Evolutionary conservation across 2,888 invertebrate genomes (phyloP).

Genomic region (Aphodius sticticus): DNA sequence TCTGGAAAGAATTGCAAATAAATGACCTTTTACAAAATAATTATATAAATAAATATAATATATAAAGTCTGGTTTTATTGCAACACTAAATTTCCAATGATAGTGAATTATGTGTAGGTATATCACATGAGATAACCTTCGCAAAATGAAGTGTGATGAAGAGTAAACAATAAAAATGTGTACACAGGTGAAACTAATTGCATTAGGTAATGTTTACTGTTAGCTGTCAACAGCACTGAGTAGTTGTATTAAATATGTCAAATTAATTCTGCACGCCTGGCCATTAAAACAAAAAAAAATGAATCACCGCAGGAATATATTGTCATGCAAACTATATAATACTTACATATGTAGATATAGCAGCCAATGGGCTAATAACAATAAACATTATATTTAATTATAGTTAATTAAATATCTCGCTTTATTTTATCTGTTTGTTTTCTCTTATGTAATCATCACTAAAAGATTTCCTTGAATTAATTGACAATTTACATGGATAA

Average conservation of each 20-base stretch:
- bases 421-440: not conserved
- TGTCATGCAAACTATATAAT: not conserved
- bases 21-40: not conserved
- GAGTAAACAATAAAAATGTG: not conserved
- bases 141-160: not conserved
- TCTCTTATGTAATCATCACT: not conserved
- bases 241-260: not conserved
- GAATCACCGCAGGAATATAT: not conserved
- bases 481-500: no score
- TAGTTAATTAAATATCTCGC: not conserved
- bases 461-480: no score
- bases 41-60: not conserved
- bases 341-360: not conserved
- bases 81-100: slow-evolving; percentile 14
- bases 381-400: not conserved
- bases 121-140: not conserved
- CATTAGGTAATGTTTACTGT: not conserved
- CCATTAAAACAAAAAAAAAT: not conserved
- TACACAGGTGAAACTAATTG: not conserved
- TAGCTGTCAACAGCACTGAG: not conserved
- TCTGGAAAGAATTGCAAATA: slow-evolving; percentile 44
- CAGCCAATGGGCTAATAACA: not conserved
- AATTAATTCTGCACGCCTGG: not conserved
- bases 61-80: not conserved
- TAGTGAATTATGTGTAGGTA: not conserved